phyloP scores from a whole-genome alignment of 2,797 vertebrate species.

The Tachyglossus aculeatus region DNA sequence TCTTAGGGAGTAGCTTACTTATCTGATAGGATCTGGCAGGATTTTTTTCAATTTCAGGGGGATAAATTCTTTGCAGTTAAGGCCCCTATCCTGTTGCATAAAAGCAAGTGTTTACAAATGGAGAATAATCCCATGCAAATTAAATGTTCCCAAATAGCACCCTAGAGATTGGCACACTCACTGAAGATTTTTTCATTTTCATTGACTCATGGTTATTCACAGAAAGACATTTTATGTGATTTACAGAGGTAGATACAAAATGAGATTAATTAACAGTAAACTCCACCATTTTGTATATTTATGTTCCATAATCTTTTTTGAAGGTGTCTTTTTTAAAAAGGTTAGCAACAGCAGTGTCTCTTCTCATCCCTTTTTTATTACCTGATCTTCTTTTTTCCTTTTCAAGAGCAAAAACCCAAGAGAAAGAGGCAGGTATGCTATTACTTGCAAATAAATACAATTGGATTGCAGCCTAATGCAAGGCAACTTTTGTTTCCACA shows the following conservation, averaged over 20 bases:
- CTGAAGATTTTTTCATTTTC: conserved; percentile 14
- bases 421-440: conserved; percentile 58
- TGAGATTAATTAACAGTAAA: too few relatives aligned
- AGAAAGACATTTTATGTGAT: neutral
- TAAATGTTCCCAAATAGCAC: neutral
- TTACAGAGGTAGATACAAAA: neutral
- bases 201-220: neutral
- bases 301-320: neutral
- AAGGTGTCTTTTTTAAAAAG: conserved; percentile 30
- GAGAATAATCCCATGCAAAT: conserved; percentile 28
- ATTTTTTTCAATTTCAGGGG: conserved; percentile 28
- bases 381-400: conserved; percentile 20
- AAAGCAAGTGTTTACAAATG: conserved; percentile 23
- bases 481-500: conserved; percentile 63
- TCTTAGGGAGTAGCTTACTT: neutral
- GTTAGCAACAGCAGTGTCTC: conserved; percentile 23
- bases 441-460: conserved; percentile 60
- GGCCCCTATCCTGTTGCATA: conserved; percentile 1
- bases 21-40: conserved; percentile 14
- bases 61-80: neutral
- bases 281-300: neutral
- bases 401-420: conserved; percentile 49
- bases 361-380: conserved; percentile 51
- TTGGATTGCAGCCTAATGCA: conserved; percentile 66
- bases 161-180: neutral